Evolutionary conservation across 2,797 vertebrate genomes (phyloP).

Genomic region (Ctenosaura bakeri): DNA sequence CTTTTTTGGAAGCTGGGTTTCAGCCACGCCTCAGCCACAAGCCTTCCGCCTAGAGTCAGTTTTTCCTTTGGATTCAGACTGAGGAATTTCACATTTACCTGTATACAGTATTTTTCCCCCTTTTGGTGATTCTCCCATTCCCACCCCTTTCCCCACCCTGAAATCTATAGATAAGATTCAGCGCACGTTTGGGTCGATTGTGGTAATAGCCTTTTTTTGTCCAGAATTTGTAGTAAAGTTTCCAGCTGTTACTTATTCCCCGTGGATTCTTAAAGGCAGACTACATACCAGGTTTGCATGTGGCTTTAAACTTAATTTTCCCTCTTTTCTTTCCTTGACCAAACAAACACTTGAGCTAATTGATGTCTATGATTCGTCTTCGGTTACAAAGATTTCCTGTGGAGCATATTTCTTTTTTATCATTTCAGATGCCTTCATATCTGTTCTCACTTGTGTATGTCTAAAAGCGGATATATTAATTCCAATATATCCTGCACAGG

Average conservation of each 20-base stretch:
- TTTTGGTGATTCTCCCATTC: neutral
- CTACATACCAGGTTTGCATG: conserved; percentile 77
- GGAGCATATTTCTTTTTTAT: conserved; percentile 60
- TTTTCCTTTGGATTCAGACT: conserved; percentile 74
- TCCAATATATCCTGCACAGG: conserved; percentile 59
- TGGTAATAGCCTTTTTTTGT: conserved; percentile 66
- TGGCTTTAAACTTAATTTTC: conserved; percentile 56
- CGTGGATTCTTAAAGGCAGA: conserved; percentile 68
- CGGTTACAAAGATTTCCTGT: conserved; percentile 43
- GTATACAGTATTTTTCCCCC: conserved; percentile 46
- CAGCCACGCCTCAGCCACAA: conserved; percentile 66
- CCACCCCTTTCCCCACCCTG: conserved; percentile 23
- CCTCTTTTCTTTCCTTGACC: conserved; percentile 49
- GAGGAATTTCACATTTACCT: conserved; percentile 76
- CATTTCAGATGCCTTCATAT: conserved; percentile 59
- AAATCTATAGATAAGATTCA: conserved; percentile 64
- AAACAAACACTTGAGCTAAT: conserved; percentile 47
- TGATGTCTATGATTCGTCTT: conserved; percentile 33
- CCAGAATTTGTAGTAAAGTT: conserved; percentile 71
- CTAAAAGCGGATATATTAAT: conserved; percentile 68
- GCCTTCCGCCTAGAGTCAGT: conserved; percentile 60
- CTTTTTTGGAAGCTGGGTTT: conserved; percentile 68
- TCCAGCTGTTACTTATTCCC: conserved; percentile 57
- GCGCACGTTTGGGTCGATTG: conserved; percentile 62
- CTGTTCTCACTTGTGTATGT: conserved; percentile 50